These are phyloP conservation scores for Hydra vulgaris DNA, from an alignment of 30 jellyfish, hydroid and myxozoan genomes.

Conservation along the genomic window DNA sequence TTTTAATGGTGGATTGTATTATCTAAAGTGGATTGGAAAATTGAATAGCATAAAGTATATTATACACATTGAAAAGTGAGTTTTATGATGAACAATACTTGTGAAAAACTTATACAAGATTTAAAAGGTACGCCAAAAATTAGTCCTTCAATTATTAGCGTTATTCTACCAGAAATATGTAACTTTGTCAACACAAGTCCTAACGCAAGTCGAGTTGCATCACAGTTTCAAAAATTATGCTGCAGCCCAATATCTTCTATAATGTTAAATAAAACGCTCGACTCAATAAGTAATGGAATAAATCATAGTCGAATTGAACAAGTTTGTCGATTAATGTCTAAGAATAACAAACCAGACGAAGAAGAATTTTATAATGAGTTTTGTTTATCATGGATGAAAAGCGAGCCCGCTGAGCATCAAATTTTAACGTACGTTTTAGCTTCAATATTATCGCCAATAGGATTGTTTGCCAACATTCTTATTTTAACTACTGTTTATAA, in stretches of 20 bases:
- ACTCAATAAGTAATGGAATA: not conserved
- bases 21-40: too few species aligned
- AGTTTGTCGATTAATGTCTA: conserved; percentile 7
- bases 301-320: not conserved
- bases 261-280: conserved; percentile 8
- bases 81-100: not conserved
- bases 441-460: conserved; percentile 12
- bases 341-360: conserved; percentile 1
- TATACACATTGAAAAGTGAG: not conserved
- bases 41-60: too few species aligned
- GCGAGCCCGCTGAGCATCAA: not conserved
- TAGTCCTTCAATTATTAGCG: not conserved
- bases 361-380: conserved; percentile 1
- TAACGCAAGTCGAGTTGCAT: not conserved
- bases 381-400: not conserved
- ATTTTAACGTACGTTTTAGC: not conserved
- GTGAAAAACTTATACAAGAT: not conserved
- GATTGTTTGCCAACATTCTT: conserved; percentile 20
- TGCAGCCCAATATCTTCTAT: conserved; percentile 22
- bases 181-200: not conserved
- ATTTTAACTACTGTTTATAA: conserved; percentile 16
- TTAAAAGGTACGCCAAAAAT: not conserved
- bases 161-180: conserved; percentile 18
- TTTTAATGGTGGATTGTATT: too few species aligned
- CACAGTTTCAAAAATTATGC: conserved; percentile 10